A percentile compares a stretch with the other conserved stretches of the same genome.
phyloP scores from a whole-genome alignment of 2,888 invertebrate genomes.

The Tetropium fuscum region DNA sequence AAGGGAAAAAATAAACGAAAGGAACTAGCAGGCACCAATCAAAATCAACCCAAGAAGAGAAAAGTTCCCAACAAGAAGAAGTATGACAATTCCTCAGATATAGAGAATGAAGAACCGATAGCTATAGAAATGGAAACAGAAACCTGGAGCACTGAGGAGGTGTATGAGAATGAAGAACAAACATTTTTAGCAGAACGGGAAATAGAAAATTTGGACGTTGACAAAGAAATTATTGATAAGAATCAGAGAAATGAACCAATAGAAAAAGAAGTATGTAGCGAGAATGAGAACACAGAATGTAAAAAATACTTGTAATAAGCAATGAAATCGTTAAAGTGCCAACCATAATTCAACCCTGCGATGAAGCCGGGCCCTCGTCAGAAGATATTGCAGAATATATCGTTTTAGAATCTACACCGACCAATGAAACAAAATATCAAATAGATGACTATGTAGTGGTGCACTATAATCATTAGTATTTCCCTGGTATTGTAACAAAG shows the following conservation, averaged over 20 bases:
- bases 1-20: background rate
- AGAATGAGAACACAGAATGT: background rate
- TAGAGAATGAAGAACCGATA: background rate
- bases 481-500: conserved; percentile 11
- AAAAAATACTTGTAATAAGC: background rate
- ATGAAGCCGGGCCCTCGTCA: background rate
- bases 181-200: background rate
- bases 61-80: background rate
- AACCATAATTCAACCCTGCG: background rate
- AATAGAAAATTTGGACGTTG: background rate
- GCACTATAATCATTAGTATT: conserved; percentile 9
- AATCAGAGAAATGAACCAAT: background rate
- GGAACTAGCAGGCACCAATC: background rate
- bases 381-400: background rate
- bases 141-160: background rate
- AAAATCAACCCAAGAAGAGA: background rate
- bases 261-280: background rate
- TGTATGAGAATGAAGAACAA: background rate
- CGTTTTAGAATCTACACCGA: conserved; percentile 1
- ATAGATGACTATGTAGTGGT: conserved; percentile 13
- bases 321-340: background rate
- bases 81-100: background rate
- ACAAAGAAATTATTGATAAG: background rate
- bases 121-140: background rate
- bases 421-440: conserved; percentile 18